A percentile compares a stretch with the other conserved stretches of the same genome.
Evolutionary conservation across 2,888 invertebrate genomes (phyloP).

Genomic region (Tortricodes alternella): DNA sequence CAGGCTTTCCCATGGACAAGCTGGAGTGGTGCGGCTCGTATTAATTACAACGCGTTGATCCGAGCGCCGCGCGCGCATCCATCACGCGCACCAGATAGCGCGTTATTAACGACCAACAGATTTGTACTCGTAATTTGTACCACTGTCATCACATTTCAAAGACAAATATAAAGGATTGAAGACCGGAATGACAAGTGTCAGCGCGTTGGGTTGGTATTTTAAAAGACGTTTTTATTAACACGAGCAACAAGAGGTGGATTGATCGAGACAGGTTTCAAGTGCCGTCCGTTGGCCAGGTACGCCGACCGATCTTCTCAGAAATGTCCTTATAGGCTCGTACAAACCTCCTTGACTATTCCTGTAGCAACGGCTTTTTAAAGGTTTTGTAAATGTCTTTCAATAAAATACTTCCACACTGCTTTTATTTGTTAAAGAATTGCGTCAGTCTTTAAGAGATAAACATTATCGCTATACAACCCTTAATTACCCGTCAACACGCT

Average conservation of each 20-base stretch:
- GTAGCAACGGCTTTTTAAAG: conserved; percentile 17
- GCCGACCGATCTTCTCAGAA: conserved; percentile 73
- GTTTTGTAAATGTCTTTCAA: conserved; percentile 13
- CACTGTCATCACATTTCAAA: conserved; percentile 83
- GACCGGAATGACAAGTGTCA: conserved; percentile 81
- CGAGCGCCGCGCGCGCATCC: conserved; percentile 65
- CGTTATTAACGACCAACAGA: conserved; percentile 79
- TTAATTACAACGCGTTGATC: conserved; percentile 78
- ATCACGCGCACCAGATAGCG: conserved; percentile 76
- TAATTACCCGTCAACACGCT: conserved; percentile 48
- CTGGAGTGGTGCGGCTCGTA: conserved; percentile 54
- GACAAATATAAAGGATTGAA: conserved; percentile 83
- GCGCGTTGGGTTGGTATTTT: conserved; percentile 76
- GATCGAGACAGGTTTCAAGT: conserved; percentile 82
- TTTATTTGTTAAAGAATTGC: background rate
- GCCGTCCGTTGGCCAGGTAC: conserved; percentile 73
- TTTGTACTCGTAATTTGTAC: conserved; percentile 82
- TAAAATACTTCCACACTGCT: conserved; percentile 1
- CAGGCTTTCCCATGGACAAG: conserved; percentile 69
- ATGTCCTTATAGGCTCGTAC: conserved; percentile 56
- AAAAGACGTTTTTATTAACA: conserved; percentile 80
- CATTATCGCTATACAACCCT: conserved; percentile 40
- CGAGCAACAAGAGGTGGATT: conserved; percentile 80
- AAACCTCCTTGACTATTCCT: conserved; percentile 27
- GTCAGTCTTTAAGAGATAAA: conserved; percentile 26